These are phyloP conservation scores for Sebastiscus albofasciatus DNA, from an alignment of 2,797 vertebrate species.

Conservation along the genomic window DNA sequence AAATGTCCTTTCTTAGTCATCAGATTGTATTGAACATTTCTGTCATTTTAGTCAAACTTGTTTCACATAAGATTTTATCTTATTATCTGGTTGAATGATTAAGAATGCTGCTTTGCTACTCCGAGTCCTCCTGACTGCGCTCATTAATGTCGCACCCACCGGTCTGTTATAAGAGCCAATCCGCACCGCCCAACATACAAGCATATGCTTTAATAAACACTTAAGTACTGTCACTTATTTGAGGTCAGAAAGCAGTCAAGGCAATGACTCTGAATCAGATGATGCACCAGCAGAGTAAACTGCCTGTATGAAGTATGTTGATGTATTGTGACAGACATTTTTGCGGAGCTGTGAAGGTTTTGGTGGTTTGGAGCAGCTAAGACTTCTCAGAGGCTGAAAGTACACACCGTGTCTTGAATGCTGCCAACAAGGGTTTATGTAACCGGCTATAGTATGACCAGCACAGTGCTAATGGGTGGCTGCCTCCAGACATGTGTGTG, in stretches of 20 bases:
- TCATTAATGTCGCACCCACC: too few relatives aligned
- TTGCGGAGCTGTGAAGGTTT: background rate
- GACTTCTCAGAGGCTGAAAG: constrained; percentile 21
- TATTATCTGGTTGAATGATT: too few relatives aligned
- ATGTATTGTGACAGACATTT: background rate
- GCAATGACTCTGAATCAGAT: background rate
- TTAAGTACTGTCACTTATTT: background rate
- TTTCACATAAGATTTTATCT: too few relatives aligned
- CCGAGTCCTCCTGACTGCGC: too few relatives aligned
- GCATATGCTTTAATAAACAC: too few relatives aligned
- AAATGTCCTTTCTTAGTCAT: too few relatives aligned
- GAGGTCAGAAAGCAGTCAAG: background rate
- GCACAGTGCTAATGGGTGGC: background rate
- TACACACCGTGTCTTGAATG: background rate
- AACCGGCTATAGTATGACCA: constrained; percentile 32
- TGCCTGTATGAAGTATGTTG: too few relatives aligned
- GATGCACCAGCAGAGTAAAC: background rate
- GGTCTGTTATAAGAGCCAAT: too few relatives aligned
- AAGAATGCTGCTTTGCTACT: too few relatives aligned
- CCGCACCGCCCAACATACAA: too few relatives aligned
- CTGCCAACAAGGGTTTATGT: constrained; percentile 39
- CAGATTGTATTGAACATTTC: too few relatives aligned
- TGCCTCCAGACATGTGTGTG: background rate
- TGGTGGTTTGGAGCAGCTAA: background rate
- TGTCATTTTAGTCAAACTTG: too few relatives aligned